A percentile compares a stretch with the other conserved stretches of the same genome.
phyloP scores from a whole-genome alignment of 2,888 invertebrate genomes.

The Ormia ochracea region DNA sequence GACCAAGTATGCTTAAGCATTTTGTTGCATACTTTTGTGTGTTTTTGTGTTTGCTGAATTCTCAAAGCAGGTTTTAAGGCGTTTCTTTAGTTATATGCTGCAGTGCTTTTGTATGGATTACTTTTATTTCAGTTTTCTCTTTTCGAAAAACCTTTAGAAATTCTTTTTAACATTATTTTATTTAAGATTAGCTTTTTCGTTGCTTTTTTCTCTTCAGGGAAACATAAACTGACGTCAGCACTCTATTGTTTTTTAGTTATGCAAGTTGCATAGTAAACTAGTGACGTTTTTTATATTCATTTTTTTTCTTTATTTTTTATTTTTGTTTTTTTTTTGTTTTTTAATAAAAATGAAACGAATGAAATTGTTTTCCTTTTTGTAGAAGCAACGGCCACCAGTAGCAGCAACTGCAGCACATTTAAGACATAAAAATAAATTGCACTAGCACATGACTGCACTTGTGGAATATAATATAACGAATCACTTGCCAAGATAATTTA shows the following conservation, averaged over 20 bases:
- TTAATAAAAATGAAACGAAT: background rate
- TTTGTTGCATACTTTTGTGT: slow-evolving; percentile 40
- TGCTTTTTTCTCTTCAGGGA: background rate
- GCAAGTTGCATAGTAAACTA: slow-evolving; percentile 21
- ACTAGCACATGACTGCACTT: slow-evolving; percentile 38
- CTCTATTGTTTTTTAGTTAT: slow-evolving; percentile 26
- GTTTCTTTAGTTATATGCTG: background rate
- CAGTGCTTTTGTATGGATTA: background rate
- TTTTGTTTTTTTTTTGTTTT: background rate
- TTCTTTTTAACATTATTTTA: slow-evolving; percentile 9
- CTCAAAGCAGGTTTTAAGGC: slow-evolving; percentile 38
- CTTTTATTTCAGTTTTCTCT: slow-evolving; percentile 22
- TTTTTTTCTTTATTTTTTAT: too few relatives aligned
- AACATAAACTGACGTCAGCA: slow-evolving; percentile 53
- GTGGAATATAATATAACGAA: slow-evolving; percentile 1
- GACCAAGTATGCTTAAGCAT: background rate
- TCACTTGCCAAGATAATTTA: background rate
- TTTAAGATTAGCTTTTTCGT: background rate
- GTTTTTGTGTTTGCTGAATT: slow-evolving; percentile 8
- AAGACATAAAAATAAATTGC: slow-evolving; percentile 60
- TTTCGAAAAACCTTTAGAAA: slow-evolving; percentile 26
- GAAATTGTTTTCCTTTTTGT: slow-evolving; percentile 7
- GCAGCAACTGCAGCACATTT: background rate
- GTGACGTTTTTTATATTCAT: too few relatives aligned
- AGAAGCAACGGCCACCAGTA: background rate